Conservation (phyloP, 2,888 invertebrate species). For the Andrena camellia region DNA sequence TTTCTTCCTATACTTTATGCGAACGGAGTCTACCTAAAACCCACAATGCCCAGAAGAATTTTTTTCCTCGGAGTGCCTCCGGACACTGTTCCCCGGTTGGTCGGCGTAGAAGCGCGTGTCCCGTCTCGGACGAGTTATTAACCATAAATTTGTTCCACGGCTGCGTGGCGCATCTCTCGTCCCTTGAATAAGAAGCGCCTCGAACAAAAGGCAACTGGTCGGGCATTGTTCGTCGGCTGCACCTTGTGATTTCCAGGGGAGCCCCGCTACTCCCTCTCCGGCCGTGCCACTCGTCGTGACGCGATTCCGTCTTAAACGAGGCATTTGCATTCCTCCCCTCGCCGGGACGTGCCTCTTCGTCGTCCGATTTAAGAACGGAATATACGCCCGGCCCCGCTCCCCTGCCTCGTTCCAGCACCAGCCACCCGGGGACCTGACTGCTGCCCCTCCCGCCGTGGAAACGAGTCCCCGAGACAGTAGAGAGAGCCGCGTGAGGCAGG, state of each 20-base stretch:
- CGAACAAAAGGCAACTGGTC: slow-evolving; percentile 53
- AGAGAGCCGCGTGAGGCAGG: slow-evolving; percentile 73
- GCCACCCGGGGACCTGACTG: not conserved
- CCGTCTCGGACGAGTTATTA: slow-evolving; percentile 57
- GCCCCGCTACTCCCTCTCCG: not conserved
- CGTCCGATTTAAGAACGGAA: slow-evolving; percentile 51
- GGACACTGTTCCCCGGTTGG: not conserved
- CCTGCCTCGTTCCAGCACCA: not conserved
- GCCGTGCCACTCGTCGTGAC: slow-evolving; percentile 41
- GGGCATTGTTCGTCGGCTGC: slow-evolving; percentile 45
- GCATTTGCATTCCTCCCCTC: slow-evolving; percentile 66
- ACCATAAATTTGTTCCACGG: slow-evolving; percentile 63
- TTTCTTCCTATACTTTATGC: no score
- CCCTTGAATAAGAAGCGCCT: slow-evolving; percentile 55
- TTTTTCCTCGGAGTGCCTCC: slow-evolving; percentile 5
- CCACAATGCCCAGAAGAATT: not conserved
- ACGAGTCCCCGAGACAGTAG: slow-evolving; percentile 48
- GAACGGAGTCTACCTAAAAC: no score
- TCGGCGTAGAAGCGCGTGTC: slow-evolving; percentile 22
- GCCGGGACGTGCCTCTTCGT: slow-evolving; percentile 3
- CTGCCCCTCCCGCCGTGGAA: slow-evolving; percentile 24
- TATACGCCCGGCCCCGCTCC: slow-evolving; percentile 6
- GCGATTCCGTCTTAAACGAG: slow-evolving; percentile 66
- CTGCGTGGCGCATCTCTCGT: slow-evolving; percentile 27
- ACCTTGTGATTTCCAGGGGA: slow-evolving; percentile 59